These are phyloP conservation scores for Rhombomys opimus DNA, from an alignment of 2,113 vertebrate genomes.

Conservation along the genomic window DNA sequence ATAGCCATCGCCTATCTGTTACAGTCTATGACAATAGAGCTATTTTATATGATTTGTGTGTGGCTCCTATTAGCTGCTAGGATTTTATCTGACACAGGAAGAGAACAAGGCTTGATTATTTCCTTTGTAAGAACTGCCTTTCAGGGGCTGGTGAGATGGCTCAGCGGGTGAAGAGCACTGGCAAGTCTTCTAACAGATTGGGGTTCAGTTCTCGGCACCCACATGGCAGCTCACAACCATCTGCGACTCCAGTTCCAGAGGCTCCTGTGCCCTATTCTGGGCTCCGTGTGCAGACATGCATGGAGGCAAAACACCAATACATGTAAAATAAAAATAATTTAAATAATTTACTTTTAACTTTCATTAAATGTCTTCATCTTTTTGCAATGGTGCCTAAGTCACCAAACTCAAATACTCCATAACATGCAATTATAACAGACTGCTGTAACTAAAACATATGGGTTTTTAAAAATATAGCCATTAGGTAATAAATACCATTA, in stretches of 20 bases:
- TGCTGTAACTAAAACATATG: background rate
- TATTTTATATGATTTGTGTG: conserved; percentile 43
- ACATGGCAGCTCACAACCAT: background rate
- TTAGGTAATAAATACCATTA: background rate
- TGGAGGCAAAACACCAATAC: background rate
- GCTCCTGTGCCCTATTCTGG: background rate
- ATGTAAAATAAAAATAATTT: background rate
- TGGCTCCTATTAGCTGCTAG: background rate
- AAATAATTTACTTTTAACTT: conserved; percentile 30
- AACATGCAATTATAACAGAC: background rate
- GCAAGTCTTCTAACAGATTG: background rate
- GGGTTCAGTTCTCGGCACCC: background rate
- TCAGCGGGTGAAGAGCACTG: background rate
- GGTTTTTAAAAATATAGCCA: conserved; percentile 17
- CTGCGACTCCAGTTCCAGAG: background rate
- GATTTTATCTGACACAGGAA: conserved; percentile 16
- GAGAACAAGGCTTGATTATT: background rate
- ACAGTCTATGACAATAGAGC: conserved; percentile 40
- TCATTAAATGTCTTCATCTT: background rate
- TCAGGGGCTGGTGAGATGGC: background rate
- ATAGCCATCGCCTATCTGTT: conserved; percentile 15
- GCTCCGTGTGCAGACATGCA: background rate
- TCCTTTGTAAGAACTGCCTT: conserved; percentile 13
- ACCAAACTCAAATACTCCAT: conserved; percentile 28
- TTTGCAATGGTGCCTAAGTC: background rate